These are phyloP conservation scores for Rhegmatorhina hoffmannsi DNA, from an alignment of 2,113 vertebrate genomes.

Conservation along the genomic window DNA sequence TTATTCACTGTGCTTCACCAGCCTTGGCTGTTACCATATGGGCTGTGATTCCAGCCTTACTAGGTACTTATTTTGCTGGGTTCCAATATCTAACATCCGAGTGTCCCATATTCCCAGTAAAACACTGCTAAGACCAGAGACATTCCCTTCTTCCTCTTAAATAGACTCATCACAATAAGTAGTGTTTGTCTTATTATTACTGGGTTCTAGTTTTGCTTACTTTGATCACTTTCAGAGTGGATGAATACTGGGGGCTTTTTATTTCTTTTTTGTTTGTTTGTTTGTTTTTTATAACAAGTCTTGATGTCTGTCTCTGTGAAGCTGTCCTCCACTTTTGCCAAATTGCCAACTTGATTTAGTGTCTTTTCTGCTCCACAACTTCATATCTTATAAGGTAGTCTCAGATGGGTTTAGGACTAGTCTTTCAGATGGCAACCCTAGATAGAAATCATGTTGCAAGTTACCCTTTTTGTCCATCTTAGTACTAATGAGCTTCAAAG, in stretches of 20 bases:
- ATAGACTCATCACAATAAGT: neutral
- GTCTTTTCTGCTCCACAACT: constrained; percentile 1
- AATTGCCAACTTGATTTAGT: neutral
- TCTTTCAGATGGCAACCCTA: neutral
- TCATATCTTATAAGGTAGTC: neutral
- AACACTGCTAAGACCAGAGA: neutral
- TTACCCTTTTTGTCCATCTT: neutral
- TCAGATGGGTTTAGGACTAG: neutral
- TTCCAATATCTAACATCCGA: neutral
- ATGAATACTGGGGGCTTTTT: neutral
- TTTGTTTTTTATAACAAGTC: neutral
- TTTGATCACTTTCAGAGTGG: neutral
- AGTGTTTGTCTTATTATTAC: neutral
- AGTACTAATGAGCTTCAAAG: constrained; percentile 9
- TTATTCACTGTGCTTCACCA: neutral
- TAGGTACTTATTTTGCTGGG: neutral
- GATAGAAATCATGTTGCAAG: neutral
- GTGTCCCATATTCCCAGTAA: neutral
- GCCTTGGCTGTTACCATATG: neutral
- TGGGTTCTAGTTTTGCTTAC: neutral
- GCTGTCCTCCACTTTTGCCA: neutral
- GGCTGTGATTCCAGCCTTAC: neutral
- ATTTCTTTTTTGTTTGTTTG: neutral
- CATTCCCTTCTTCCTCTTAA: neutral
- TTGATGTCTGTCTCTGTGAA: neutral